A percentile compares a stretch with the other conserved stretches of the same genome.
phyloP scores from a whole-genome alignment of 2,888 invertebrate species.

The Tenthredo mesomela region DNA sequence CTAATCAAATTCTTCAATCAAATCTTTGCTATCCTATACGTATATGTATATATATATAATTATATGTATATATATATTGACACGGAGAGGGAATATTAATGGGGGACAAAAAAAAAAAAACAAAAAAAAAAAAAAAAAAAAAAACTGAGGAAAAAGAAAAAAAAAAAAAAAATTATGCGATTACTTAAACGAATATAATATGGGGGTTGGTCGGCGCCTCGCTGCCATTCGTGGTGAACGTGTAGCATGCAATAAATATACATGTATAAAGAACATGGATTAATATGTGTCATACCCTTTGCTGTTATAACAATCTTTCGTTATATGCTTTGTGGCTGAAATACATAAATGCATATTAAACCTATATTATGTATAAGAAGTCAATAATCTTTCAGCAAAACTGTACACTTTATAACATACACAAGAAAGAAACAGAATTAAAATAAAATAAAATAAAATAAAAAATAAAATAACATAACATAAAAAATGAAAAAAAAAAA shows the following conservation, averaged over 20 bases:
- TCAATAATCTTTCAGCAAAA: not conserved
- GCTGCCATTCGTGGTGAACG: constrained; percentile 60
- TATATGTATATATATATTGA: not conserved
- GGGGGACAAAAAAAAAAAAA: not conserved
- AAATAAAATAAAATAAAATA: not conserved
- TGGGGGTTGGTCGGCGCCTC: constrained; percentile 8
- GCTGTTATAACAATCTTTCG: not conserved
- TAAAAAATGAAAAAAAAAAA: not conserved
- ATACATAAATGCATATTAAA: not conserved
- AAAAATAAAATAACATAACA: constrained; percentile 17
- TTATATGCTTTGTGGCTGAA: not conserved
- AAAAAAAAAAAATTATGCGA: not conserved
- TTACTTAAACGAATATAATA: not conserved
- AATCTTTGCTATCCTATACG: constrained; percentile 36
- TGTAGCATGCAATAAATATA: constrained; percentile 71
- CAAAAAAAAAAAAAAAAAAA: too few relatives aligned
- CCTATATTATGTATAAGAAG: not conserved
- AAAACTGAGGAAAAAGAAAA: too few relatives aligned
- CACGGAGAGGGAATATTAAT: not conserved
- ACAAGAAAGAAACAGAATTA: constrained; percentile 58
- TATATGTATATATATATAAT: constrained; percentile 17
- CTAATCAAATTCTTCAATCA: constrained; percentile 59
- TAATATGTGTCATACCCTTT: constrained; percentile 9
- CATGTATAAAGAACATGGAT: constrained; percentile 58
- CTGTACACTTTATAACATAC: not conserved